Percentiles rank a stretch among this genome's conserved stretches.
These are phyloP conservation scores for Octomys mimax DNA, from an alignment of 2,797 vertebrate species.

Conservation along the genomic window DNA sequence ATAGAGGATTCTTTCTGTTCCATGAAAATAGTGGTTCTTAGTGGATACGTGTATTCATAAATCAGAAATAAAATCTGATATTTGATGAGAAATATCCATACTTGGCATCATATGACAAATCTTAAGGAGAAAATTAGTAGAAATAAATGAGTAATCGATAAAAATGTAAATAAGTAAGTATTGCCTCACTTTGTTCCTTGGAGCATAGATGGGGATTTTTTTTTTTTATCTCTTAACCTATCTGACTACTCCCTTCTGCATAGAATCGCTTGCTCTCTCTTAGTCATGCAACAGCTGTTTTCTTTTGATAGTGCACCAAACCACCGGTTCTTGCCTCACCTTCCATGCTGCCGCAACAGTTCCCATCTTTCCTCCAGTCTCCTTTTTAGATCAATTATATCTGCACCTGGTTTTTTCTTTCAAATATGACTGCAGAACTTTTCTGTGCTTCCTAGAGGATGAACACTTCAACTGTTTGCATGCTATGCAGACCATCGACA, in stretches of 20 bases:
- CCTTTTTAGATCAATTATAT: slow-evolving; percentile 18
- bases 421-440: slow-evolving; percentile 51
- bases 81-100: neutral
- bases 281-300: fast-evolving
- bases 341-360: neutral
- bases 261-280: neutral
- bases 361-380: neutral
- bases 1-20: neutral
- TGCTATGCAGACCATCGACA: neutral
- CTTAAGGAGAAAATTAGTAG: neutral
- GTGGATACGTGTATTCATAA: neutral
- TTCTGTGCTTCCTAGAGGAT: slow-evolving; percentile 33
- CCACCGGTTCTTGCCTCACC: neutral
- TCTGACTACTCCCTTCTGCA: neutral
- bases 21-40: neutral
- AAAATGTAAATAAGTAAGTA: neutral
- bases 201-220: neutral
- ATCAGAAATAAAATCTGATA: neutral
- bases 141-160: neutral
- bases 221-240: neutral
- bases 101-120: neutral
- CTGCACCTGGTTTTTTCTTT: slow-evolving; percentile 4
- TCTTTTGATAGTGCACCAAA: neutral
- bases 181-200: neutral
- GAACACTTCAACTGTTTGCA: slow-evolving; percentile 47